Conservation (phyloP, 2,888 invertebrate genomes). For the Physocephala rufipes region DNA sequence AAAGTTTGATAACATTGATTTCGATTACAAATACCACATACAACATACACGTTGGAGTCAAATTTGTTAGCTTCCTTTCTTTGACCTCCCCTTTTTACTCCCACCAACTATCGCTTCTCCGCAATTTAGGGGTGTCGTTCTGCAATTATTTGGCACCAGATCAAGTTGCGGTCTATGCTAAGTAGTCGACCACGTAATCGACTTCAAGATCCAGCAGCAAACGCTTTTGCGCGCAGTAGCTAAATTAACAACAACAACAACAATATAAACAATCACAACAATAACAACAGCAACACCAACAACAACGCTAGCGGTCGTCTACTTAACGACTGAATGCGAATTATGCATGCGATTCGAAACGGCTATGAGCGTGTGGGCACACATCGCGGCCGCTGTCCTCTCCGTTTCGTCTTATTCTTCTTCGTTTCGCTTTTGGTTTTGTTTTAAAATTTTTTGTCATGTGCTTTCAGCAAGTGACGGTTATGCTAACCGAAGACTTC, state of each 20-base stretch:
- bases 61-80: no score
- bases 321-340: no score
- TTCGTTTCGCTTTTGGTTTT: conserved; percentile 20
- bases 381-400: not conserved
- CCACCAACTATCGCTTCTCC: no score
- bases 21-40: not conserved
- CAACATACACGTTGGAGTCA: not conserved
- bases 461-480: not conserved
- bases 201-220: no score
- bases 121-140: no score
- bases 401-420: not conserved
- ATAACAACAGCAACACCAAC: conserved; percentile 18
- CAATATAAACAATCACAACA: no score
- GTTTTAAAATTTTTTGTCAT: conserved; percentile 28
- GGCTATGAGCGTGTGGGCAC: not conserved
- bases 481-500: conserved; percentile 18
- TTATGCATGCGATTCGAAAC: not conserved
- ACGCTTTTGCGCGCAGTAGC: no score
- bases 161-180: no score
- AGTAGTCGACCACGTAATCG: no score
- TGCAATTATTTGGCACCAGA: no score
- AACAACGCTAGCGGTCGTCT: conserved; percentile 5
- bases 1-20: no score
- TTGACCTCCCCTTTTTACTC: no score
- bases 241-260: conserved; percentile 15